Evolutionary conservation across 2,797 vertebrate species (phyloP).

Genomic region (Poecilia velifera): DNA sequence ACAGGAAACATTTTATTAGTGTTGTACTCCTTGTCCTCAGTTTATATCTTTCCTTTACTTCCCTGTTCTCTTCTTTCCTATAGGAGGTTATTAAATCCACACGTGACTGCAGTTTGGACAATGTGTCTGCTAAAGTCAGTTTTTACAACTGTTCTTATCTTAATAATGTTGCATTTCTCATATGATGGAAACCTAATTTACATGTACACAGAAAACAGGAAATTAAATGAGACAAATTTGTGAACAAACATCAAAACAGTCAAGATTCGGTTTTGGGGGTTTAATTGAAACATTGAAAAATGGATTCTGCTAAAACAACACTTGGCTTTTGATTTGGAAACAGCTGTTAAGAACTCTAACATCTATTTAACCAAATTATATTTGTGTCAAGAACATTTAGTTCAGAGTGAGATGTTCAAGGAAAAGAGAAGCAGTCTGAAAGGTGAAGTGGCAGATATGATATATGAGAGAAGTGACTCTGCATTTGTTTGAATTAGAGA

Average conservation of each 20-base stretch:
- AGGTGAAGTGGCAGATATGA: constrained; percentile 20
- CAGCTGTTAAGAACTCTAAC: background rate
- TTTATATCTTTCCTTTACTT: background rate
- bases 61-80: too few species aligned
- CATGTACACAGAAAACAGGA: background rate
- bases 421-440: constrained; percentile 29
- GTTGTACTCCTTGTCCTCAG: background rate
- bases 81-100: background rate
- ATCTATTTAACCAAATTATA: background rate
- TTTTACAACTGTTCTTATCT: background rate
- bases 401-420: background rate
- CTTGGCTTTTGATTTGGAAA: background rate
- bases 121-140: background rate
- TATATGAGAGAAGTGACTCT: constrained; percentile 24
- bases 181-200: background rate
- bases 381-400: background rate
- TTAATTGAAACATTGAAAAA: background rate
- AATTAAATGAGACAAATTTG: background rate
- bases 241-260: background rate
- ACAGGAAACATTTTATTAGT: background rate
- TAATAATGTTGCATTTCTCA: background rate
- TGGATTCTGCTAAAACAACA: background rate
- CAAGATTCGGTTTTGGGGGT: background rate
- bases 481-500: background rate
- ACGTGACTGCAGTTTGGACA: background rate